phyloP scores from a whole-genome alignment of 2,888 invertebrate genomes.

The Pandemis cinnamomeana region DNA sequence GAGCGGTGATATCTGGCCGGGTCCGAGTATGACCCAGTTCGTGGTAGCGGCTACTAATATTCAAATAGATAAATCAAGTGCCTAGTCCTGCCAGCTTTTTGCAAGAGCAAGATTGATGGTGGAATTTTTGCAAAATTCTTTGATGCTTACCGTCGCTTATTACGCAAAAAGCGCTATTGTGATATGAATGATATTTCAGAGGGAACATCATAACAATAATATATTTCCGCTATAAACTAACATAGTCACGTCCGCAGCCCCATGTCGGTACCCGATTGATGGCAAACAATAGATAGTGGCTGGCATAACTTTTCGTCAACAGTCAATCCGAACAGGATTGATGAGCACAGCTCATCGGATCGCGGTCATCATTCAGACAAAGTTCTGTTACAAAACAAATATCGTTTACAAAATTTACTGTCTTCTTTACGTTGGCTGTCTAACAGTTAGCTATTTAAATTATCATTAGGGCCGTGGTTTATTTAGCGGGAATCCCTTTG shows the following conservation, averaged over 20 bases:
- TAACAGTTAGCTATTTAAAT: slow-evolving; percentile 3
- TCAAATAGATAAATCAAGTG: slow-evolving; percentile 79
- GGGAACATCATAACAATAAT: slow-evolving; percentile 56
- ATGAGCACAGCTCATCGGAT: slow-evolving; percentile 31
- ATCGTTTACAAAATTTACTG: not conserved
- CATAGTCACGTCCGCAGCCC: slow-evolving; percentile 65
- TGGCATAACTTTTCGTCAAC: slow-evolving; percentile 30
- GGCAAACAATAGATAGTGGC: slow-evolving; percentile 50
- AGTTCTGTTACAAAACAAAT: slow-evolving; percentile 3
- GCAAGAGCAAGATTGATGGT: slow-evolving; percentile 73
- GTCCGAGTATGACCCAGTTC: slow-evolving; percentile 59
- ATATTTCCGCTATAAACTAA: slow-evolving; percentile 59
- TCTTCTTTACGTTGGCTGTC: slow-evolving; percentile 7
- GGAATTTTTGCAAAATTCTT: slow-evolving; percentile 65
- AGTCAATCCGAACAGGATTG: slow-evolving; percentile 23
- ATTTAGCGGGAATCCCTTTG: slow-evolving; percentile 6
- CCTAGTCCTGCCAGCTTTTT: slow-evolving; percentile 67
- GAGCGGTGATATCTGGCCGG: slow-evolving; percentile 39
- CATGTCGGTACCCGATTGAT: slow-evolving; percentile 31
- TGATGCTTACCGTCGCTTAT: slow-evolving; percentile 63
- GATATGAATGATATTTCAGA: slow-evolving; percentile 62
- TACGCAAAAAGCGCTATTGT: slow-evolving; percentile 63
- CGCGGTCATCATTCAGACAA: slow-evolving; percentile 21
- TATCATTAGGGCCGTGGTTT: slow-evolving; percentile 4
- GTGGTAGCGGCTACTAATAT: slow-evolving; percentile 66